These are phyloP conservation scores for Zele albiditarsus DNA, from an alignment of 2,888 invertebrate species.

Conservation along the genomic window DNA sequence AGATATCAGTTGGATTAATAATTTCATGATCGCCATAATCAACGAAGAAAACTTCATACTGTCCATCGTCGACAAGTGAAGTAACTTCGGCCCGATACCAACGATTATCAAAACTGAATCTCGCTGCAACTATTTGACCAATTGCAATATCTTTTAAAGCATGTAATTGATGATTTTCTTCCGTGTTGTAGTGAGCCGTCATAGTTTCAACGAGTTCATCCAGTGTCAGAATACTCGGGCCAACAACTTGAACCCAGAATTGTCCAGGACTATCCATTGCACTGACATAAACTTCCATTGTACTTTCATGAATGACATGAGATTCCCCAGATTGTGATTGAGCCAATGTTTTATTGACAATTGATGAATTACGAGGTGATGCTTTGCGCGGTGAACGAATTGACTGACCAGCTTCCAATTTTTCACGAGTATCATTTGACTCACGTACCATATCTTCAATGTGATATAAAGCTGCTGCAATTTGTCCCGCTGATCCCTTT, in stretches of 20 bases:
- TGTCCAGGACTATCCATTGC: slow-evolving; percentile 85
- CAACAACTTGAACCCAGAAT: slow-evolving; percentile 92
- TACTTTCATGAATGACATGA: slow-evolving; percentile 73
- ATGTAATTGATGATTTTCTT: slow-evolving; percentile 79
- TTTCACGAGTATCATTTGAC: slow-evolving; percentile 50
- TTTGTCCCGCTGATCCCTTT: slow-evolving; percentile 84
- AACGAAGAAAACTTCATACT: slow-evolving; percentile 85
- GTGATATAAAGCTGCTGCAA: slow-evolving; percentile 81
- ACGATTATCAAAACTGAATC: slow-evolving; percentile 86
- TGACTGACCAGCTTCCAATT: slow-evolving; percentile 51
- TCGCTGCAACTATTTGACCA: slow-evolving; percentile 90
- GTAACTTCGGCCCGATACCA: slow-evolving; percentile 88
- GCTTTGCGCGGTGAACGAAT: slow-evolving; percentile 56
- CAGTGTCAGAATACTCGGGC: slow-evolving; percentile 82
- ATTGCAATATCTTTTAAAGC: slow-evolving; percentile 71
- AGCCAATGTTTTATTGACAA: slow-evolving; percentile 41
- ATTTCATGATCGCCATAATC: slow-evolving; percentile 91
- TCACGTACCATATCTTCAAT: slow-evolving; percentile 81
- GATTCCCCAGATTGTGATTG: slow-evolving; percentile 29
- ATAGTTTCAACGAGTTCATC: slow-evolving; percentile 87
- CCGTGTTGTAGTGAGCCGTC: slow-evolving; percentile 85
- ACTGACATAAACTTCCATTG: slow-evolving; percentile 89
- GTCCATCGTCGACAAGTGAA: slow-evolving; percentile 77
- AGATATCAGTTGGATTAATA: slow-evolving; percentile 79
- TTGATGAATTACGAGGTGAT: slow-evolving; percentile 48